phyloP scores from a whole-genome alignment of 2,113 vertebrate species.

The Bubo scandiacus region DNA sequence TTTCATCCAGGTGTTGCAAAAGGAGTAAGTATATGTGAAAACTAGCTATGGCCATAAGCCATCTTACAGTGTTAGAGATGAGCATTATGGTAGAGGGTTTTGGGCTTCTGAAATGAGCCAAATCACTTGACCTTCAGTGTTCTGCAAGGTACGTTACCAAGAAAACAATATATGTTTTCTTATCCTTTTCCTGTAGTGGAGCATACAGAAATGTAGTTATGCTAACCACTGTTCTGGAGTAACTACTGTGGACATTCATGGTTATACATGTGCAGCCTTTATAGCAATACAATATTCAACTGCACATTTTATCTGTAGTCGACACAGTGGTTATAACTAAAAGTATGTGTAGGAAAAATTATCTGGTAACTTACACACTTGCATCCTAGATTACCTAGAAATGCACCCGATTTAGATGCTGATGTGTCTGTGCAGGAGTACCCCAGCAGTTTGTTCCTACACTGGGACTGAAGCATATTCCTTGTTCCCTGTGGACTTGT shows the following conservation, averaged over 20 bases:
- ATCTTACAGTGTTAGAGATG: not conserved
- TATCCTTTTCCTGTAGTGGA: not conserved
- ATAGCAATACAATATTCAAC: accelerated
- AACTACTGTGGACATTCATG: accelerated
- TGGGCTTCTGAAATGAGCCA: not conserved
- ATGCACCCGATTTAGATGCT: not conserved
- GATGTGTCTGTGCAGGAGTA: not conserved
- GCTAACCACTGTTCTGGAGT: not conserved
- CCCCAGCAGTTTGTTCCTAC: not conserved
- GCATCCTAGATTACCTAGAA: not conserved
- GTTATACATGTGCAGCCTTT: not conserved
- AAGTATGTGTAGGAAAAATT: not conserved
- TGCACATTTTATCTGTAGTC: not conserved
- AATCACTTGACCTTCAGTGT: not conserved
- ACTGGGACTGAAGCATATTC: not conserved
- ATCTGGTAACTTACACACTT: not conserved
- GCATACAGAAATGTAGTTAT: not conserved
- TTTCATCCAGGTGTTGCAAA: not conserved
- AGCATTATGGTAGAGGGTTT: not conserved
- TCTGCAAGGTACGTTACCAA: not conserved
- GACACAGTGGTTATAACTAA: not conserved
- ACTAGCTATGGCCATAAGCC: not conserved
- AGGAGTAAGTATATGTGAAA: not conserved
- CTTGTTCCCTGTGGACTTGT: not conserved
- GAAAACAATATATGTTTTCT: accelerated